Base-by-base conservation (phyloP, 2,888 invertebrate species). In the Caenorhabditis sp. region DNA sequence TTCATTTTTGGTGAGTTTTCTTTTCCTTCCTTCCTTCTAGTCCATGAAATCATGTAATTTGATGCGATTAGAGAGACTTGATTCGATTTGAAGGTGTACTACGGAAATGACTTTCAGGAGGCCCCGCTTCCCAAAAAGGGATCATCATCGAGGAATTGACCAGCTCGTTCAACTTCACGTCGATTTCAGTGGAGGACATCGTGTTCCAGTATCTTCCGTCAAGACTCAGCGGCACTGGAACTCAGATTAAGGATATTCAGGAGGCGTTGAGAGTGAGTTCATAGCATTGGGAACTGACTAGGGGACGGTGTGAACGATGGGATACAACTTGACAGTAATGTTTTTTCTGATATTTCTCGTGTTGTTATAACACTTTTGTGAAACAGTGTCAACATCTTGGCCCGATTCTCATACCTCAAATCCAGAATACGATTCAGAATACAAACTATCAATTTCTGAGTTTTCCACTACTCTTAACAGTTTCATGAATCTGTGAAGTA, bases 71-170 rank as follows among this genome's bases (percentile, higher is more conserved):
- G 19, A 19, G 16, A 10, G 12, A 10, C 10, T 35, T 28, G 0
- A 64, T 28, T 31, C 8, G 31, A 64, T 64, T 66, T 49, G 12
- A 31, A 31, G n/a, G 31, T 31, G 7, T 31, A 31, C 7, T 31
- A 31, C 31, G 31, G 31, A 31, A 31, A 7, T 31, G 7, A 24
- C 44, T 83, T 88, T 59, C 66, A 86, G 92, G 92, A 1, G 92
- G 92, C 59, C 92, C 92, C n/a, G 90, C 91, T 14, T 90, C 90
- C n/a, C 86, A 89, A 72, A 92, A 92, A 74, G 92, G 92, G 2
- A 75, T 88, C 5, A 80, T 92, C 12, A 91, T 90, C 10, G 89
- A 92, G 75, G 92, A 92, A 68, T 68, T 92, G 59, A 90, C 88
- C 28, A 86, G 85, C 10, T 86, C 89, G 24, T 91, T 90, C 82